A percentile compares a stretch with the other conserved stretches of the same genome.
Evolutionary conservation across 1,140 invertebrate genomes (phyloP).

Genomic region (Papilio glaucus): DNA sequence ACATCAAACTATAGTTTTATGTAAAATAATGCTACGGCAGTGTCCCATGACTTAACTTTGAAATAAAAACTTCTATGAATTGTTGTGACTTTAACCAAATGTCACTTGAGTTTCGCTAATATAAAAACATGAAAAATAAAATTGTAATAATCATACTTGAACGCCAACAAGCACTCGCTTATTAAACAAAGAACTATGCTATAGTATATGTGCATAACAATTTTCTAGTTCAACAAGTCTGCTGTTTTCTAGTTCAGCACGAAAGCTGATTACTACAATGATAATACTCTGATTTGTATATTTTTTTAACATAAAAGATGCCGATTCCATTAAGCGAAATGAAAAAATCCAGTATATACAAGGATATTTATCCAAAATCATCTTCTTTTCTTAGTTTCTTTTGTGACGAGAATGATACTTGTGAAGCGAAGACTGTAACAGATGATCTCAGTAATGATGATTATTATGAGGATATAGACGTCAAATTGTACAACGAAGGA

Average conservation of each 20-base stretch:
- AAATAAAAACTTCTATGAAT: not conserved
- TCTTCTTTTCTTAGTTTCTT: constrained; percentile 10
- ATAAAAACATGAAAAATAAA: not conserved
- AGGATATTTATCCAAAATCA: constrained; percentile 1
- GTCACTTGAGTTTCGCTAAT: not conserved
- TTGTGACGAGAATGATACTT: constrained; percentile 4
- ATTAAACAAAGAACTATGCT: not conserved
- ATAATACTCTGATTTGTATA: not conserved
- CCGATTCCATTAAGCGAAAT: not conserved
- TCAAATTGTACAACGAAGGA: constrained; percentile 6
- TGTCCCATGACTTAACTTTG: not conserved
- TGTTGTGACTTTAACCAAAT: constrained; percentile 12
- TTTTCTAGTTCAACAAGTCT: constrained; percentile 11
- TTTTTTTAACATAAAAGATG: not conserved
- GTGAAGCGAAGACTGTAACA: constrained; percentile 11
- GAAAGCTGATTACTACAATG: not conserved
- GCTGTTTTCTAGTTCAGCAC: constrained; percentile 5
- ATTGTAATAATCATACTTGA: not conserved
- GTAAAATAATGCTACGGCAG: not conserved
- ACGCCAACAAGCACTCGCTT: not conserved
- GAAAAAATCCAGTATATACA: constrained; percentile 18
- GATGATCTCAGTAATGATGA: constrained; percentile 1
- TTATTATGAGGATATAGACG: constrained; percentile 10
- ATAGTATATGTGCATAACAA: constrained; percentile 8
- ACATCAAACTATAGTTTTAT: not conserved